Evolutionary conservation across 2,113 vertebrate species (phyloP).

Genomic region (Porphyrio hochstetteri): DNA sequence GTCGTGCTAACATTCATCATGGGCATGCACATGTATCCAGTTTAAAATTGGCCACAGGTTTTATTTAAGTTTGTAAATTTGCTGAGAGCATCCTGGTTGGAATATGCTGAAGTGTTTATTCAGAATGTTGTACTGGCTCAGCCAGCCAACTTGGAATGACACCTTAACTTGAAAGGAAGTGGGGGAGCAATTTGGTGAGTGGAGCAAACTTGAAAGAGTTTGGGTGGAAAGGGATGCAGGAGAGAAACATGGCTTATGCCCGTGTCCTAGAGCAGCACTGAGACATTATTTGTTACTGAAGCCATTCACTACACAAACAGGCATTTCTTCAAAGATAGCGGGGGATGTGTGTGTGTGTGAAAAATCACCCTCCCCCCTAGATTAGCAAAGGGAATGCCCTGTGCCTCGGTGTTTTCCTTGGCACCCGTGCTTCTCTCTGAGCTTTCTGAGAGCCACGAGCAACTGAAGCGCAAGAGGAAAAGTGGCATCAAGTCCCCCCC

Average conservation of each 20-base stretch:
- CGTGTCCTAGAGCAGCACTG: not conserved
- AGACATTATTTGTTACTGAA: not conserved
- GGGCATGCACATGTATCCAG: fast-evolving
- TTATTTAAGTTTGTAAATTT: not conserved
- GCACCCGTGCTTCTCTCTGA: not conserved
- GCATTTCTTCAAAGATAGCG: not conserved
- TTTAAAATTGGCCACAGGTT: not conserved
- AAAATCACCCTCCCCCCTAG: not conserved
- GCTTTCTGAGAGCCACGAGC: not conserved
- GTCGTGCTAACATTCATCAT: not conserved
- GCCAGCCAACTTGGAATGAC: not conserved
- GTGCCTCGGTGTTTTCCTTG: not conserved
- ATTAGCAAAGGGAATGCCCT: not conserved
- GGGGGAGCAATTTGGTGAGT: not conserved
- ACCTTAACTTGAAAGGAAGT: not conserved
- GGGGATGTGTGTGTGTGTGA: not conserved
- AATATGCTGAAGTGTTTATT: not conserved
- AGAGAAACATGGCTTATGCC: not conserved
- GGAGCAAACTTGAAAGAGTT: not conserved
- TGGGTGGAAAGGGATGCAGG: not conserved
- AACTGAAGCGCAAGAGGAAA: not conserved
- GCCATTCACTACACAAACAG: not conserved
- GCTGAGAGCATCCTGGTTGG: not conserved
- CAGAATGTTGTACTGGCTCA: not conserved
- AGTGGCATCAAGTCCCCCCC: not conserved